Conservation (phyloP, 2,888 invertebrate species). For the Nematopogon swammerdamellus region DNA sequence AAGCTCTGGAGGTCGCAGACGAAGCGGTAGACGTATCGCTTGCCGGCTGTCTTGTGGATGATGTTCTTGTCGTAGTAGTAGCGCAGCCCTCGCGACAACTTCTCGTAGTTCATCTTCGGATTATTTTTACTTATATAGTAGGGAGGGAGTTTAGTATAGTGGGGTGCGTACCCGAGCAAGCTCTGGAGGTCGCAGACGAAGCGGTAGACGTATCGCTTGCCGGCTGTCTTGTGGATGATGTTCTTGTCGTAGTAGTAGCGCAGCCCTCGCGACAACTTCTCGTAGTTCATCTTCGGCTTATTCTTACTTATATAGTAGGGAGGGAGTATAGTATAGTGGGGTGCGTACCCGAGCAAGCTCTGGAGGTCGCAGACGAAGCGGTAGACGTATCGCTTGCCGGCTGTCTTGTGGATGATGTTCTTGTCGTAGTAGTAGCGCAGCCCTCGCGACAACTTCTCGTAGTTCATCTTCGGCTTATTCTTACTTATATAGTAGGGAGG, state of each 20-base stretch:
- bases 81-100: constrained; percentile 91
- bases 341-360: constrained; percentile 80
- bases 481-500: too few species aligned
- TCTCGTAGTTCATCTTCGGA: too few species aligned
- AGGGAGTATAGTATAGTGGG: constrained; percentile 1
- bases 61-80: constrained; percentile 99
- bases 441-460: too few species aligned
- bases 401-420: constrained; percentile 98
- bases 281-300: constrained; percentile 99
- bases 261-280: constrained; percentile 93
- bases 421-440: constrained; percentile 98
- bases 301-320: constrained; percentile 79
- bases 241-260: constrained; percentile 99
- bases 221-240: constrained; percentile 98
- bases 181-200: constrained; percentile 97
- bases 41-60: constrained; percentile 98
- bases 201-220: constrained; percentile 97
- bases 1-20: constrained; percentile 96
- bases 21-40: constrained; percentile 97
- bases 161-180: constrained; percentile 75
- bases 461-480: too few species aligned
- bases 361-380: constrained; percentile 98
- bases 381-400: constrained; percentile 98
- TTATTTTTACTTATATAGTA: too few species aligned
- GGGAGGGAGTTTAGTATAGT: background rate